Evolutionary conservation across 2,888 invertebrate genomes (phyloP), one percentile per base, ranked within the genome.

Genomic region (Prosapia bicincta): DNA sequence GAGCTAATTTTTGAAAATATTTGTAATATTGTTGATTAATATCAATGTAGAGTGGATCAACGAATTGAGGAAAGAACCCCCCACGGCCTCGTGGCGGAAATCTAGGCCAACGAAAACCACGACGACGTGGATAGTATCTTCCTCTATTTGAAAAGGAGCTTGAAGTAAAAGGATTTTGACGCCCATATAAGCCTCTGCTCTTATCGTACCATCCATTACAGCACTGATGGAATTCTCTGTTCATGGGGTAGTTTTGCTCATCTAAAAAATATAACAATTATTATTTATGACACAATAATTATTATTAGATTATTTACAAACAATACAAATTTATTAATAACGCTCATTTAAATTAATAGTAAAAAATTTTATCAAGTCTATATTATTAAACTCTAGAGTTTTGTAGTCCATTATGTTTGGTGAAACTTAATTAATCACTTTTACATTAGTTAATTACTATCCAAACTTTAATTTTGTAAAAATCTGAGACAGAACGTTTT

Each of bases 1-100:
- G 88, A 0, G 89, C 86, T 38, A 91, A 85, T 81, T 87, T 89
- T 71, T 89, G 88, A 79, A 90, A 90, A 78, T 91, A 81, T 70
- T 79, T 80, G 70, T 80, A 81, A 74, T 80, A 81, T 43, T 79
- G 79, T 32, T 79, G 77, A 69, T 79, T 79, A 25, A 80, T 78
- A 26, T 75, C 74, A 43, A 80, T 66, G 68, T 79, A 78, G 70
- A 78, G 73, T 13, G 80, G 79, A 71, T 80, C 79, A 15, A 77
- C 73, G 69, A 79, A 79, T 9, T 77, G 76, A 1, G 69, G 72
- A 15, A 76, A 72, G 15, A 75, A 74, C 7, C 66, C 43, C 3
- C 71, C 76, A 10, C 75, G 72, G 5, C 43, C 30, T 23, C 71
- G 54, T 3, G 69, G 69, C 26, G 70, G 79, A 13, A 74, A 79